Conservation (phyloP, 1,140 invertebrate genomes). For the Thaumatotibia leucotreta region DNA sequence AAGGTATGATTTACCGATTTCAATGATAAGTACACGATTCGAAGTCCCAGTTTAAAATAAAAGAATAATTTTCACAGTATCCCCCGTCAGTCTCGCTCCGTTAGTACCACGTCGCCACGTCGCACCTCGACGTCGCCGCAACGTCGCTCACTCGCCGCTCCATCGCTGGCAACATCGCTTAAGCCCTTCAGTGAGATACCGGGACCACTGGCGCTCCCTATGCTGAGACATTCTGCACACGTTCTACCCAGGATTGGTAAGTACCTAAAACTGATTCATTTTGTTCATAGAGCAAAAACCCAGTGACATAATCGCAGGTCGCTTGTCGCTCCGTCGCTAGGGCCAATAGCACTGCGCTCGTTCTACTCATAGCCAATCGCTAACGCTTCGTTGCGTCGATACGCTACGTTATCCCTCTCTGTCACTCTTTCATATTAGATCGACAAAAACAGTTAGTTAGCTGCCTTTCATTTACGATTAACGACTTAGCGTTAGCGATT, state of each 20-base stretch:
- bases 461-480: too few relatives aligned
- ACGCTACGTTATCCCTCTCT: too few relatives aligned
- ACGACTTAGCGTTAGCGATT: too few relatives aligned
- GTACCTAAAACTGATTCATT: background rate
- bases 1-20: too few relatives aligned
- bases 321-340: too few relatives aligned
- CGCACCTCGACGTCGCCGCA: constrained; percentile 58
- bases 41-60: background rate
- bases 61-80: constrained; percentile 28
- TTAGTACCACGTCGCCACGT: constrained; percentile 36
- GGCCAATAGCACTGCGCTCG: too few relatives aligned
- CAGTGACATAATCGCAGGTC: background rate
- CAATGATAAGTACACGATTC: too few relatives aligned
- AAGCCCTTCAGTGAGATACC: constrained; percentile 62
- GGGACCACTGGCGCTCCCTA: constrained; percentile 58
- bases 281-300: background rate
- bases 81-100: constrained; percentile 38
- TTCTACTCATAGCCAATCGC: too few relatives aligned
- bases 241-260: constrained; percentile 65
- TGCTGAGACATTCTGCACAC: constrained; percentile 59
- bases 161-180: constrained; percentile 22
- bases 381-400: too few relatives aligned
- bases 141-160: constrained; percentile 33
- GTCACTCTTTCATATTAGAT: too few relatives aligned
- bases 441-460: too few relatives aligned